phyloP scores from a whole-genome alignment of 2,113 vertebrate genomes.

The Pterocles gutturalis region DNA sequence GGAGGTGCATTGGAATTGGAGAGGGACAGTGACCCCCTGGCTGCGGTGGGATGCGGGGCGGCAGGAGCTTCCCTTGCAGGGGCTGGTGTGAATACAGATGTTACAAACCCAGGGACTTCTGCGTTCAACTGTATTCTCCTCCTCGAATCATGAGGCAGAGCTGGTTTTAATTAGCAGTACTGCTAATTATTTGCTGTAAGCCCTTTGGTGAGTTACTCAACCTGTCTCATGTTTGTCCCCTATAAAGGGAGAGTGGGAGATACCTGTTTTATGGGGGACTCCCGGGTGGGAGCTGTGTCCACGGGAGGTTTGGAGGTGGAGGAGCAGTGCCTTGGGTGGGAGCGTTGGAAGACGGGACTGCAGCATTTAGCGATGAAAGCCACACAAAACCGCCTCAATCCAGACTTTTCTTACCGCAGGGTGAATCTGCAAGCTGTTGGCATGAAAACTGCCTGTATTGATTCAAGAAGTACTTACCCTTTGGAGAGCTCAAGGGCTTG shows the following conservation, averaged over 20 bases:
- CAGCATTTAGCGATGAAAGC: neutral
- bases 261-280: neutral
- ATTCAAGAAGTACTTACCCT: neutral
- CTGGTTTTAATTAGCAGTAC: neutral
- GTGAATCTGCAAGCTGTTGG: neutral
- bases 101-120: neutral
- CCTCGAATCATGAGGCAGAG: neutral
- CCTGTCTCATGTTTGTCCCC: neutral
- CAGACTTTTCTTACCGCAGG: neutral
- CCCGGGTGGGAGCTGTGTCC: neutral
- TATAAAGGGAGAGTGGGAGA: neutral
- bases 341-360: neutral
- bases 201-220: neutral
- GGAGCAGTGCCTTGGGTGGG: neutral
- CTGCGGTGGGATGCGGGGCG: neutral
- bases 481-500: neutral
- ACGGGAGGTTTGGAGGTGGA: neutral
- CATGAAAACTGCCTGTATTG: neutral
- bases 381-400: neutral
- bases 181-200: neutral
- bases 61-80: neutral
- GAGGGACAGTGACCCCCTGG: neutral
- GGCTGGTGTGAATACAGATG: neutral
- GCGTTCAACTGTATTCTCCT: accelerated
- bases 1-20: neutral